These are phyloP conservation scores for Peucedramus taeniatus DNA, from an alignment of 2,113 vertebrate species.

Conservation along the genomic window DNA sequence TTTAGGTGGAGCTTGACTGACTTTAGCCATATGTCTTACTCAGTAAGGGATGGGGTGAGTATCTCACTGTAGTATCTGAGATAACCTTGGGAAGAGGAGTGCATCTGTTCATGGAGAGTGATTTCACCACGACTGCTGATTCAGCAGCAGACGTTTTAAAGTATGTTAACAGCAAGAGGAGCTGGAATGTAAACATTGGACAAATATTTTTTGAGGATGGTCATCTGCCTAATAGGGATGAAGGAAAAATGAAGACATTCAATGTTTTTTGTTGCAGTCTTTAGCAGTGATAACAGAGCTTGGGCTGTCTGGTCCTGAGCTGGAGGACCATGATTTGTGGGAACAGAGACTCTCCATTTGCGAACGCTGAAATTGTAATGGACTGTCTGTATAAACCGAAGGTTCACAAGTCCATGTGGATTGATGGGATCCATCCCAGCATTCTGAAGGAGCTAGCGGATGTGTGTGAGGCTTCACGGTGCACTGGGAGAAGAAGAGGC, in stretches of 20 bases:
- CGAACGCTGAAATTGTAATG: not conserved
- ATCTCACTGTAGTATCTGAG: not conserved
- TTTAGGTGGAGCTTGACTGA: not conserved
- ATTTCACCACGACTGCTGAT: not conserved
- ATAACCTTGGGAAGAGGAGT: not conserved
- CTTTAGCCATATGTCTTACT: not conserved
- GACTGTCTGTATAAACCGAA: not conserved
- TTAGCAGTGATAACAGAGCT: not conserved
- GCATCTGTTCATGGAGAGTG: not conserved
- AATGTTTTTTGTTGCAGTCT: not conserved
- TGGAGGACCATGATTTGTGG: not conserved
- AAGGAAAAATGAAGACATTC: not conserved
- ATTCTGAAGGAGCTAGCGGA: rapidly evolving
- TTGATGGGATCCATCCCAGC: not conserved
- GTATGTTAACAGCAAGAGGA: not conserved
- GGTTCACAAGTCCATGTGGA: not conserved
- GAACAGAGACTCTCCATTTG: not conserved
- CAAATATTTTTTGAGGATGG: not conserved
- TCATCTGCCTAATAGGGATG: not conserved
- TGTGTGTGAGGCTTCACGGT: rapidly evolving
- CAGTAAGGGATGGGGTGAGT: not conserved
- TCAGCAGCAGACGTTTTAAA: not conserved
- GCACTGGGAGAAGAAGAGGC: not conserved
- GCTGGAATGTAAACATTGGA: not conserved
- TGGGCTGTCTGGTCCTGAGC: rapidly evolving